Percentiles rank a stretch among this genome's conserved stretches.
Evolutionary conservation across 1,140 invertebrate genomes (phyloP).

Genomic region (Nomia melanderi): DNA sequence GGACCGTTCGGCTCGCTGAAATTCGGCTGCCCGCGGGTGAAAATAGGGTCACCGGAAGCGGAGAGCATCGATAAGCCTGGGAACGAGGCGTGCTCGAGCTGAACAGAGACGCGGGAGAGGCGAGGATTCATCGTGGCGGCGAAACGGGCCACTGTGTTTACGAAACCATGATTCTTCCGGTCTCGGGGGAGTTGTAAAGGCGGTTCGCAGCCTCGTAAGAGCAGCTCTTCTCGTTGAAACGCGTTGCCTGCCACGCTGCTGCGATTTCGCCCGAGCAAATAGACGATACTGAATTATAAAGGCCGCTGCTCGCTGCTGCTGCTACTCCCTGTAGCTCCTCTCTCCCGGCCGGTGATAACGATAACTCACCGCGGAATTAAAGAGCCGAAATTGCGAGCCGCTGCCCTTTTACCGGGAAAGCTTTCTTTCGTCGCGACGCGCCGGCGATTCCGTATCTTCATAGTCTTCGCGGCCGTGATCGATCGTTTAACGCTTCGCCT

Average conservation of each 20-base stretch:
- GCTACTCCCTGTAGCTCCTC: background rate
- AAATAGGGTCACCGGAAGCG: no score
- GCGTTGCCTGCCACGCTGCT: slow-evolving; percentile 1
- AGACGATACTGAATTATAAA: slow-evolving; percentile 18
- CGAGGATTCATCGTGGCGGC: slow-evolving; percentile 18
- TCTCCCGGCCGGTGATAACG: background rate
- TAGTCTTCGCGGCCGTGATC: no score
- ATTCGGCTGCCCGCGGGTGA: no score
- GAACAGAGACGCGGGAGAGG: background rate
- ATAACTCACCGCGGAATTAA: background rate
- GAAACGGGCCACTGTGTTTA: slow-evolving; percentile 46
- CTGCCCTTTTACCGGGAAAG: no score
- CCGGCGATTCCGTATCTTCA: no score
- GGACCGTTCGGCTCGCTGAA: no score
- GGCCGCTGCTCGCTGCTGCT: background rate
- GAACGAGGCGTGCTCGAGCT: background rate
- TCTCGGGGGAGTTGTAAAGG: slow-evolving; percentile 36
- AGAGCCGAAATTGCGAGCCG: background rate
- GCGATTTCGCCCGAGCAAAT: slow-evolving; percentile 29
- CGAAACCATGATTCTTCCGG: slow-evolving; percentile 47
- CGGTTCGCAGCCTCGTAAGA: slow-evolving; percentile 27
- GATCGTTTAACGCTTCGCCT: no score
- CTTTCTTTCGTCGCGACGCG: no score
- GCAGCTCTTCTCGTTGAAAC: slow-evolving; percentile 24
- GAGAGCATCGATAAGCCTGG: background rate